Percentiles rank a stretch among this genome's conserved stretches.
phyloP scores from a whole-genome alignment of 2,797 vertebrate species.

The Pachyuromys duprasi region DNA sequence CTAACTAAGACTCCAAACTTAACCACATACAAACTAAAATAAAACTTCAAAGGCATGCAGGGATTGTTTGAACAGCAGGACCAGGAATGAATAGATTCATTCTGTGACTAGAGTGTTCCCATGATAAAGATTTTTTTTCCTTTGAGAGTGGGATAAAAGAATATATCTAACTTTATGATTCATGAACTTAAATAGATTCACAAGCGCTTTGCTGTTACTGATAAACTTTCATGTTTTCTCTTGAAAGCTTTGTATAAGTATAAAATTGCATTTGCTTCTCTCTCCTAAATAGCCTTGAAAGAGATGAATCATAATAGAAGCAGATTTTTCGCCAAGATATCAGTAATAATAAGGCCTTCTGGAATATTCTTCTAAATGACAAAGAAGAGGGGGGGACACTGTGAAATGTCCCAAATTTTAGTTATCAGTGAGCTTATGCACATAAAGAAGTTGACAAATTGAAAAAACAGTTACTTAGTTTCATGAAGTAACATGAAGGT shows the following conservation, averaged over 20 bases:
- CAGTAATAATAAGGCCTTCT: neutral
- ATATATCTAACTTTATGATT: conserved; percentile 26
- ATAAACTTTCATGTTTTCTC: neutral
- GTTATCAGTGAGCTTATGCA: conserved; percentile 1
- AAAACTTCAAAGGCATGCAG: conserved; percentile 38
- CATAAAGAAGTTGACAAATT: neutral
- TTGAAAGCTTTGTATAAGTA: neutral
- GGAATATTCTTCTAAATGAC: neutral
- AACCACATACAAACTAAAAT: neutral
- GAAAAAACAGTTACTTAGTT: neutral
- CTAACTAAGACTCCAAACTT: conserved; percentile 57
- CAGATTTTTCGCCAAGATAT: neutral
- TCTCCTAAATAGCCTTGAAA: conserved; percentile 39
- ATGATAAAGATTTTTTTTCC: neutral
- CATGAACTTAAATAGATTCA: neutral
- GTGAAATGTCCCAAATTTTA: conserved; percentile 26
- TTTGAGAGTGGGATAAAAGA: too few species aligned
- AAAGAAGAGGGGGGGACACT: neutral
- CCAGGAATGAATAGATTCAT: conserved; percentile 51
- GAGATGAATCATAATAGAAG: conserved; percentile 15
- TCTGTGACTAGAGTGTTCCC: conserved; percentile 54
- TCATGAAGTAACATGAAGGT: neutral
- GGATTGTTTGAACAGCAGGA: neutral
- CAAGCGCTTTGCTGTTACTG: neutral
- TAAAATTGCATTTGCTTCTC: conserved; percentile 1